phyloP scores from a whole-genome alignment of 2,888 invertebrate species.

The Quadroppia sp. region DNA sequence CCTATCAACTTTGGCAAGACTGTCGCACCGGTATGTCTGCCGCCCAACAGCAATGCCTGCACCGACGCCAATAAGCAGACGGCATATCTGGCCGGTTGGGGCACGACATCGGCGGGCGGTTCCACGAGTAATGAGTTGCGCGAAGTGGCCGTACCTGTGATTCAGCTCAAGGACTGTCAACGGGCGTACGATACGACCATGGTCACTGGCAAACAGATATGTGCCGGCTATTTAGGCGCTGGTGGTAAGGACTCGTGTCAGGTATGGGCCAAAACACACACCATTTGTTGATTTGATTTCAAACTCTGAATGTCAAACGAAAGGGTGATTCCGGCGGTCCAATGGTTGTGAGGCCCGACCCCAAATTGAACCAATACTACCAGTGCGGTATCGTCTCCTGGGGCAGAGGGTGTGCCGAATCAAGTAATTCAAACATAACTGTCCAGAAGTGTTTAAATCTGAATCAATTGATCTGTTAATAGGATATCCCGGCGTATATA shows the following conservation, averaged over 20 bases:
- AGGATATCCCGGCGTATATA: slow-evolving; percentile 12
- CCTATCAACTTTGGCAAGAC: slow-evolving; percentile 13
- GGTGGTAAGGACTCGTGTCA: slow-evolving; percentile 11
- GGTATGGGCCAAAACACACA: neutral
- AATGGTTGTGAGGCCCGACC: neutral
- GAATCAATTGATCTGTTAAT: neutral
- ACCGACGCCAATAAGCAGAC: neutral
- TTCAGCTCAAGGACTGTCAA: slow-evolving; percentile 9
- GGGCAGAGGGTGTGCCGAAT: slow-evolving; percentile 7
- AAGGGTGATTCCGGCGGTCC: slow-evolving; percentile 9
- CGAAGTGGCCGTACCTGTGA: slow-evolving; percentile 37
- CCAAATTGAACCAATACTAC: neutral
- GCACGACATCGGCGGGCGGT: slow-evolving; percentile 30
- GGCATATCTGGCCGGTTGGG: slow-evolving; percentile 36
- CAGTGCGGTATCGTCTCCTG: slow-evolving; percentile 12
- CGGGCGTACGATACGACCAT: neutral
- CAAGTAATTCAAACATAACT: neutral
- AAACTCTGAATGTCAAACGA: no score
- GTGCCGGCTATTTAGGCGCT: slow-evolving; percentile 30
- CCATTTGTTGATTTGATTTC: neutral
- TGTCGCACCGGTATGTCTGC: slow-evolving; percentile 37
- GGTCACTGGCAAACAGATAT: slow-evolving; percentile 17
- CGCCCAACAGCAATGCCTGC: neutral
- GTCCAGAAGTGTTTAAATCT: neutral
- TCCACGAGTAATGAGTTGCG: slow-evolving; percentile 1